Conservation (phyloP, 2,113 vertebrate genomes). For the Arizona elegans region DNA sequence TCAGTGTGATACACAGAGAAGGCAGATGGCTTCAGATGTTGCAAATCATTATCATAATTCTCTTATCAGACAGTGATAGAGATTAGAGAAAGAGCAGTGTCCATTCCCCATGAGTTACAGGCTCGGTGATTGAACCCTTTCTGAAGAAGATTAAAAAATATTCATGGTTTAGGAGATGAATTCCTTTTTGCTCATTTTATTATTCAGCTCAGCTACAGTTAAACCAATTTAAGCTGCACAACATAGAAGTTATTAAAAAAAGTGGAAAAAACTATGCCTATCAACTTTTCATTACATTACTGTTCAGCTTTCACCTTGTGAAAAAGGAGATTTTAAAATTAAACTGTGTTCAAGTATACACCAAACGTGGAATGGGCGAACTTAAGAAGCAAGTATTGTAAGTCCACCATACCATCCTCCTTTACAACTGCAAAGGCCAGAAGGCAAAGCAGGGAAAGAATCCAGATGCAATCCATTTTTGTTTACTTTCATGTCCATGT, state of each 20-base stretch:
- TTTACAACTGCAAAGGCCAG: constrained; percentile 38
- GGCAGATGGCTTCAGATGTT: neutral
- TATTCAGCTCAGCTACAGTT: constrained; percentile 69
- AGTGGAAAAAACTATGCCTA: constrained; percentile 56
- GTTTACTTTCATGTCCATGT: neutral
- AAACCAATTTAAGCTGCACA: constrained; percentile 70
- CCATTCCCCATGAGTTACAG: neutral
- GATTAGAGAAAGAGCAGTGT: neutral
- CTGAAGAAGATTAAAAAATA: constrained; percentile 45
- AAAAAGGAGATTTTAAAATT: constrained; percentile 54
- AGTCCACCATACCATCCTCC: constrained; percentile 24
- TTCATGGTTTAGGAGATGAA: constrained; percentile 47
- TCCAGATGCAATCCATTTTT: neutral
- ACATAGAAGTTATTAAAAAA: constrained; percentile 68
- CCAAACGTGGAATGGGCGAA: constrained; percentile 46
- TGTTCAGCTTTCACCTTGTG: constrained; percentile 65
- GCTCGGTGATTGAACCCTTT: constrained; percentile 26
- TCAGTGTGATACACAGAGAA: neutral
- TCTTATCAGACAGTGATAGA: neutral
- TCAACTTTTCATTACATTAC: constrained; percentile 70
- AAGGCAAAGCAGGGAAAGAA: neutral
- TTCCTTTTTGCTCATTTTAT: constrained; percentile 61
- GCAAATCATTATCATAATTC: neutral
- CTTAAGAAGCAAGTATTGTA: constrained; percentile 49
- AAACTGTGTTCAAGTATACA: constrained; percentile 56